Evolutionary conservation across 2,113 vertebrate genomes (phyloP), one percentile per base, ranked within the genome.

Genomic region (Hylia prasina): DNA sequence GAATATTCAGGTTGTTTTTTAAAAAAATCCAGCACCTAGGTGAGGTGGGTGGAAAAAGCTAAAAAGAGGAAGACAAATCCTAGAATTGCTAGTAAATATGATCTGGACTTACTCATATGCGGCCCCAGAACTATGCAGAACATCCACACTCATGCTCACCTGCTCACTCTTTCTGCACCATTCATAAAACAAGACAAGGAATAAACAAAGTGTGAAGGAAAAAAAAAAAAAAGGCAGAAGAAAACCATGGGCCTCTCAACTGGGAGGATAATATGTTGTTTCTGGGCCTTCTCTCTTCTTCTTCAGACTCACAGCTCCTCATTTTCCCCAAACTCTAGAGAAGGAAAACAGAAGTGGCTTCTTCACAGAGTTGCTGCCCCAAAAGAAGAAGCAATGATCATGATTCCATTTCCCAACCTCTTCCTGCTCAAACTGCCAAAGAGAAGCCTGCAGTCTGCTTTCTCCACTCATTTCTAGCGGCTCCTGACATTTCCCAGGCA

Each of bases 281-380:
- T 1, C 1, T 4, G 11, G 31, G 11, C 47, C 37, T 77, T 87
- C 24, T 58, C 28, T 63, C 35, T 61, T 63, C 68, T n/a, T 76
- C 68, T n/a, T 76, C 31, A 94, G 35, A 84, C 45, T 87, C 2
- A 0, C 53, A 79, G 58, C 21, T 85, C 81, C 87, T 69, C 5
- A 50, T 88, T 80, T 70, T 40, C 63, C 50, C 71, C 66, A 4
- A 33, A 79, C 15, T 12, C 35, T 35, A 63, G 54, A 56, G 42
- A 51, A 86, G 40, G 45, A 95, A 94, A 94, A 78, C 82, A 73
- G 90, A 97, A 97, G 84, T 77, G 50, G 63, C 54, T 91, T 82
- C 50, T 28, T 63, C 47, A 73, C 15, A 63, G 53, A 87, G 17
- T 0, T 69, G 48, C 58, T 66, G 37, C 22, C 50, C 24, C 78